Conservation (phyloP, 2,888 invertebrate genomes). For the Gortyna flavago region DNA sequence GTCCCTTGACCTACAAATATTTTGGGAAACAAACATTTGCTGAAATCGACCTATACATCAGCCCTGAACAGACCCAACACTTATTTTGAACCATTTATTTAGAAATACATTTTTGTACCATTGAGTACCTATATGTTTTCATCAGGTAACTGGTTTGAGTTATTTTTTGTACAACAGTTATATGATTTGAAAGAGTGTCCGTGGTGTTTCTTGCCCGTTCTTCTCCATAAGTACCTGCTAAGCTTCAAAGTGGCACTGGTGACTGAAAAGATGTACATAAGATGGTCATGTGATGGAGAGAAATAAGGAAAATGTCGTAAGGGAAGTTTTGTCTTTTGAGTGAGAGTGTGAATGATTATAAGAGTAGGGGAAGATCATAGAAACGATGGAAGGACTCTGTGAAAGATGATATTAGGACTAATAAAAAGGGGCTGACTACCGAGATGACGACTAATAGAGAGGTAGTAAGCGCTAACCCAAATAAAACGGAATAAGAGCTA, state of each 20-base stretch:
- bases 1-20: slow-evolving; percentile 51
- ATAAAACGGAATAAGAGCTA: neutral
- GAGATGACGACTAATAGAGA: neutral
- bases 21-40: slow-evolving; percentile 56
- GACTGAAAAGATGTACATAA: neutral
- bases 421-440: neutral
- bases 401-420: neutral
- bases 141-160: slow-evolving; percentile 4
- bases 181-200: too few relatives aligned
- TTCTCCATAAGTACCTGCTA: too few relatives aligned
- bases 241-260: too few relatives aligned
- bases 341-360: neutral
- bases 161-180: too few relatives aligned
- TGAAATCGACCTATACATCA: slow-evolving; percentile 53
- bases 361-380: neutral
- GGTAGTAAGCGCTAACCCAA: too few relatives aligned
- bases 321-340: neutral
- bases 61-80: slow-evolving; percentile 29
- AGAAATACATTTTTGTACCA: slow-evolving; percentile 12
- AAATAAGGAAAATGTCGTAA: neutral
- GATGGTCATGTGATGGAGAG: neutral
- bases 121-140: slow-evolving; percentile 33
- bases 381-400: neutral
- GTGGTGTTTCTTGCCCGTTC: too few relatives aligned
- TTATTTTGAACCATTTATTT: slow-evolving; percentile 57